phyloP scores from a whole-genome alignment of 2,113 vertebrate species.

The Dromas ardeola region DNA sequence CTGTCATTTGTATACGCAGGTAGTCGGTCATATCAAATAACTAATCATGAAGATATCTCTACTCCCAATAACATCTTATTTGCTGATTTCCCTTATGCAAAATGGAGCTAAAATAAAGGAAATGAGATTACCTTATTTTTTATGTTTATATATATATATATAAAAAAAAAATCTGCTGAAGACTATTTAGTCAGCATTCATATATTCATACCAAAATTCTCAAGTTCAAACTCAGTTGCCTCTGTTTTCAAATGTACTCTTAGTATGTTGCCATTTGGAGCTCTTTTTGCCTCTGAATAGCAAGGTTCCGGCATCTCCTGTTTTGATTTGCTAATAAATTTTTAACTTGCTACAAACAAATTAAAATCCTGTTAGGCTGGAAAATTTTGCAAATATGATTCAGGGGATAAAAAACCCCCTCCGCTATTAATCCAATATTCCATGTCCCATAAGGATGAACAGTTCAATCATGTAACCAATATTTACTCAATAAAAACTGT shows the following conservation, averaged over 20 bases:
- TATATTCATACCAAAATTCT: not conserved
- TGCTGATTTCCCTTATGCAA: not conserved
- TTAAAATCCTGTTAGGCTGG: not conserved
- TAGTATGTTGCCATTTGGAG: not conserved
- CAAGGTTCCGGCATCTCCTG: not conserved
- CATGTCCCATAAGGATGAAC: not conserved
- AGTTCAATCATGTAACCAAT: not conserved
- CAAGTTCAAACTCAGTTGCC: not conserved
- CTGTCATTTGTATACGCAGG: not conserved
- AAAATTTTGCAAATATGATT: not conserved
- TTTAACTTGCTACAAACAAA: not conserved
- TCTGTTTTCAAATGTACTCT: not conserved
- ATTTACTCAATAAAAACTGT: not conserved
- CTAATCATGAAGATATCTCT: not conserved
- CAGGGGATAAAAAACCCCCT: not conserved
- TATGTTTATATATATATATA: not conserved
- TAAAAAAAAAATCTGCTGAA: not conserved
- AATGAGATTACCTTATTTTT: not conserved
- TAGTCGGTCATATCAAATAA: not conserved
- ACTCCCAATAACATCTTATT: not conserved
- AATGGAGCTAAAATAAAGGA: not conserved
- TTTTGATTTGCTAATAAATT: not conserved
- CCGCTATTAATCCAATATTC: not conserved
- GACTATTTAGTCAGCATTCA: not conserved
- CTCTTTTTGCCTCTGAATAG: not conserved